Evolutionary conservation across 2,888 invertebrate species (phyloP), one percentile per base, ranked within the genome.

Genomic region (Drosophila limbata): DNA sequence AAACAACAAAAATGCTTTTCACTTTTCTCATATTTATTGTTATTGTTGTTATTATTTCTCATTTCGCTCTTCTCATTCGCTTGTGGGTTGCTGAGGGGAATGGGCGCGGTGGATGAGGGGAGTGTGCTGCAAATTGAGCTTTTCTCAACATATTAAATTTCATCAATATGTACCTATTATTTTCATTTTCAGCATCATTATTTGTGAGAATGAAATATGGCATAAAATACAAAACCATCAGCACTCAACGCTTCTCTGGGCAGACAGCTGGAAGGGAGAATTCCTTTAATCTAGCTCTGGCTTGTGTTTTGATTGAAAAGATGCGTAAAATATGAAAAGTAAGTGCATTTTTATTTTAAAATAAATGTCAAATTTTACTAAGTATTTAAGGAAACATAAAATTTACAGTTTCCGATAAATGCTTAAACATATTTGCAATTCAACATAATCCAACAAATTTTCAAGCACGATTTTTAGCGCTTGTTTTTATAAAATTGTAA

Each of bases 161-260:
- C 88, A 80, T 87, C 89, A 84, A 87, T 86, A 51, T 76, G 64
- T 76, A 78, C 69, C 76, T 69, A 82, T 81, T 79, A 81, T 87
- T 70, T 69, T 69, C 69, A 56, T 69, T 63, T 66, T 51, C 56
- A 67, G 62, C 87, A 72, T 84, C 82, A 78, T 84, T 88, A 86
- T 79, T 84, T 84, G 76, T 47, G 53, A 67, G 63, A 60, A 81
- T 87, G 55, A 88, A 84, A 81, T 62, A 69, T 86, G 47, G 52
- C 63, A 53, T 45, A 39, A 62, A 51, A 60, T 51, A 45, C 17
- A 56, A 21, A 50, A 42, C 31, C 28, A 50, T 17, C 60, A 21
- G 19, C 57, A 45, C 35, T 31, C 31, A 3, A 45, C 25, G 25
- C 11, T 39, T 39, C 19, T 11, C 4, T 6, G 21, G 3, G 9